Evolutionary conservation across 2,797 vertebrate species (phyloP).

Genomic region (Mus minutoides): DNA sequence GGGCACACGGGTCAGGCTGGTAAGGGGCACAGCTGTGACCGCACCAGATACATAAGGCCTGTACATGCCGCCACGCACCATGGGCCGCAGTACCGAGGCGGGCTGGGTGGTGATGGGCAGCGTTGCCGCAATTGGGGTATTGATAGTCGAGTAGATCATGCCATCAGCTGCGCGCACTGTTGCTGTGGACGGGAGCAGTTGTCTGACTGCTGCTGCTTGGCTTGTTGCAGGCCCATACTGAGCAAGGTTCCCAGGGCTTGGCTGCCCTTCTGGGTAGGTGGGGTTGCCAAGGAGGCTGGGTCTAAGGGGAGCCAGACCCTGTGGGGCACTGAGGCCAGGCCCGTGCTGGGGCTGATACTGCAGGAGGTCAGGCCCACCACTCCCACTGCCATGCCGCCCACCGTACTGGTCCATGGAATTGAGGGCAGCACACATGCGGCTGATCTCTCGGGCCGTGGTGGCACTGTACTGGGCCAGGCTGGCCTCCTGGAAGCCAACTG

Average conservation of each 20-base stretch:
- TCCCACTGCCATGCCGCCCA: slow-evolving; percentile 89
- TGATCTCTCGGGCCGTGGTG: slow-evolving; percentile 98
- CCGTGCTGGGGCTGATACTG: slow-evolving; percentile 90
- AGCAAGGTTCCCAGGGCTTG: slow-evolving; percentile 91
- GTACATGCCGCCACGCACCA: slow-evolving; percentile 94
- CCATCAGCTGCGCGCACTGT: slow-evolving; percentile 96
- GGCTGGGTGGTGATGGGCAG: slow-evolving; percentile 99
- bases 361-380: slow-evolving; percentile 89
- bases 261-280: slow-evolving; percentile 91
- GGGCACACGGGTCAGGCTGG: slow-evolving; percentile 95
- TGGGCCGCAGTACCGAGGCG: slow-evolving; percentile 92
- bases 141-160: slow-evolving; percentile 99
- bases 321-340: slow-evolving; percentile 88
- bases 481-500: slow-evolving; percentile 92
- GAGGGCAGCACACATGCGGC: slow-evolving; percentile 98
- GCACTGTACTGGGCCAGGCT: slow-evolving; percentile 98
- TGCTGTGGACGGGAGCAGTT: slow-evolving; percentile 92
- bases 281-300: slow-evolving; percentile 93
- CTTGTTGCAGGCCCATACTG: slow-evolving; percentile 89
- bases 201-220: slow-evolving; percentile 92
- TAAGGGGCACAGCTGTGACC: slow-evolving; percentile 94
- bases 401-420: slow-evolving; percentile 98
- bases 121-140: slow-evolving; percentile 98
- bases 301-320: slow-evolving; percentile 92
- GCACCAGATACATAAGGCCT: slow-evolving; percentile 92